Conservation (phyloP, 2,888 invertebrate species). For the Folsomia manolachei region DNA sequence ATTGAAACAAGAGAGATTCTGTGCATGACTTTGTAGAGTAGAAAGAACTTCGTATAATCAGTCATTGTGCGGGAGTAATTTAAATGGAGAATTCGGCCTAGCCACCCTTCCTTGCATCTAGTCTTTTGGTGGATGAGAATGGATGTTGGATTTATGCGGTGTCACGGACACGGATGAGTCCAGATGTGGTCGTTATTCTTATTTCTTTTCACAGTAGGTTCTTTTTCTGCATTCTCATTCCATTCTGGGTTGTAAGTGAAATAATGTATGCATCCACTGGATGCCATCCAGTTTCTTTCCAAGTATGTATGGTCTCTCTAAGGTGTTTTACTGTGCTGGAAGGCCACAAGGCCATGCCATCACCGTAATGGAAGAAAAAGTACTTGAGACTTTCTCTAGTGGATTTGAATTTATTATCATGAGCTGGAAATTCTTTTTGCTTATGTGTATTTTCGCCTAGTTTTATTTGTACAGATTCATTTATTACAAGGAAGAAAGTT, state of each 20-base stretch:
- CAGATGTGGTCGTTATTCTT: slow-evolving; percentile 10
- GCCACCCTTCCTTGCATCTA: too few species aligned
- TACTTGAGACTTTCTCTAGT: neutral
- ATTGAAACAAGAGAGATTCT: neutral
- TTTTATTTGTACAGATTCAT: too few species aligned
- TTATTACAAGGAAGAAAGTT: too few species aligned
- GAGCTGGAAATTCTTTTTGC: neutral
- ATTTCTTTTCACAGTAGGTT: slow-evolving; percentile 7
- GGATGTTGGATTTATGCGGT: slow-evolving; percentile 17
- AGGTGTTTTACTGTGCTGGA: too few species aligned
- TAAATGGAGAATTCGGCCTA: neutral
- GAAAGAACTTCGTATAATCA: neutral
- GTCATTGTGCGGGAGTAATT: neutral
- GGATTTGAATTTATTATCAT: slow-evolving; percentile 10
- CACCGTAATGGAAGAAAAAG: neutral
- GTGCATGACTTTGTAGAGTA: too few species aligned
- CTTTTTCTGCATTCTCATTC: neutral
- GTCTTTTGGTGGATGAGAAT: neutral
- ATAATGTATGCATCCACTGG: too few species aligned
- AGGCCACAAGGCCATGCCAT: neutral
- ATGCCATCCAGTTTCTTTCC: too few species aligned
- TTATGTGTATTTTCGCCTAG: too few species aligned
- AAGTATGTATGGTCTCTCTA: too few species aligned
- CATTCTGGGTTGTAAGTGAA: neutral
- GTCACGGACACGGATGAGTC: slow-evolving; percentile 7